Base-by-base conservation (phyloP, 2,888 invertebrate genomes). In the Drosophila mulleri region DNA sequence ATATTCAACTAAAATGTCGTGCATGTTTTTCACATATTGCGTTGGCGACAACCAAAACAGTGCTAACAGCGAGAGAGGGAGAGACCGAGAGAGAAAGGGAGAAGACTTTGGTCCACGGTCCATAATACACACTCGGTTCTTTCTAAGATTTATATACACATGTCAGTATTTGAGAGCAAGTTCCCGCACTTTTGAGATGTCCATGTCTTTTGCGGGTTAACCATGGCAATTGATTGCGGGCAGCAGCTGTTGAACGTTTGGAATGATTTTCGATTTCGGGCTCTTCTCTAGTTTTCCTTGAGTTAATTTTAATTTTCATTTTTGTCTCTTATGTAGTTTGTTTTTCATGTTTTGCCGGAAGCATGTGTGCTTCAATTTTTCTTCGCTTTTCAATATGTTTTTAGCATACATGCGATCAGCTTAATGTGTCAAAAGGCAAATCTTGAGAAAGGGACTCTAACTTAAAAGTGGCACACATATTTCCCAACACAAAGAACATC, bases 201-300 rank as follows among this genome's bases (percentile, higher is more conserved):
- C 6, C 52, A 59, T 39, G 52, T 50, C 70, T 53, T 52, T 63
- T 58, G 69, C 64, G 68, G 88, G 78, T 85, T 87, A 88, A 90
- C 79, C 90, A 88, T 88, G 90, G 86, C 83, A 82, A 80, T 86
- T 89, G 90, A 89, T 90, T 83, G 82, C 82, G 77, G 64, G 59
- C 74, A 88, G 86, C 89, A 89, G 89, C 89, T 89, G 89, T 63
- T 64, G 37, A 44, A 50, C 52, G 57, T 52, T 60, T 57, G 62
- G 58, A 50, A 61, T 62, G 53, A 32, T 63, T 20, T 16, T 39
- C 11, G 11, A 11, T 32, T 32, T 32, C 32, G 11, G 2, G 0
- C 6, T 32, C 29, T 41, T 67, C 26, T 29, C 29, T 29, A 7
- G 29, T 29, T 48, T 57, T 44, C 61, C 14, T 61, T 69, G 35